These are phyloP conservation scores for Delphinus delphis DNA, from an alignment of 2,113 vertebrate species.

Conservation along the genomic window DNA sequence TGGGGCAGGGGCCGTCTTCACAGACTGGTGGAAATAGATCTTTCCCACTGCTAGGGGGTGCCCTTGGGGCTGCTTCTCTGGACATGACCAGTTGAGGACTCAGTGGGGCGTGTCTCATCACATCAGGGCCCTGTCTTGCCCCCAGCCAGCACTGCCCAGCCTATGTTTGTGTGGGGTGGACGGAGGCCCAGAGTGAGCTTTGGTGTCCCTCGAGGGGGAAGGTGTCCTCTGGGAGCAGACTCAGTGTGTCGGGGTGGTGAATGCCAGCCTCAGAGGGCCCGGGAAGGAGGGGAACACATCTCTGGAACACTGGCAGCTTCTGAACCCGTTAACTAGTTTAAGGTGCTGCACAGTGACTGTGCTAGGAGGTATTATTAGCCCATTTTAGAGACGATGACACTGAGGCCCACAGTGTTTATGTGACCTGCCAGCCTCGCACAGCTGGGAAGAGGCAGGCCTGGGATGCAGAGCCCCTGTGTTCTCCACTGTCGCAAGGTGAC, in stretches of 20 bases:
- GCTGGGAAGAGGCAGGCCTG: not conserved
- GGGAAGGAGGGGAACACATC: too few relatives aligned
- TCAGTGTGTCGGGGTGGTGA: not conserved
- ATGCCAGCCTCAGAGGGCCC: not conserved
- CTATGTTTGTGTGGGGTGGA: not conserved
- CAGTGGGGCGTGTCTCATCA: fast-evolving
- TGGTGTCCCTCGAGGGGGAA: not conserved
- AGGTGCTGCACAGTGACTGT: not conserved
- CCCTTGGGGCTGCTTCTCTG: not conserved
- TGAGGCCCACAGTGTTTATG: not conserved
- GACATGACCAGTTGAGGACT: not conserved
- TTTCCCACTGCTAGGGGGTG: not conserved
- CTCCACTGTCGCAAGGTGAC: not conserved
- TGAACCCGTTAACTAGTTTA: not conserved
- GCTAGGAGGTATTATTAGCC: not conserved
- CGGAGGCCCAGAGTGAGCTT: not conserved
- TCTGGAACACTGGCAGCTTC: too few relatives aligned
- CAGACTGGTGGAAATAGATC: not conserved
- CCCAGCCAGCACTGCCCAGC: not conserved
- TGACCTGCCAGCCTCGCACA: not conserved
- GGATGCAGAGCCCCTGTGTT: not conserved
- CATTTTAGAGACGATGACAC: not conserved
- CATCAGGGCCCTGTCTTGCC: not conserved
- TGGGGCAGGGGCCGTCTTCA: too few relatives aligned
- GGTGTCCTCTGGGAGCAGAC: not conserved